Conservation (phyloP, 2,797 vertebrate genomes). For the Galaxias olidus region DNA sequence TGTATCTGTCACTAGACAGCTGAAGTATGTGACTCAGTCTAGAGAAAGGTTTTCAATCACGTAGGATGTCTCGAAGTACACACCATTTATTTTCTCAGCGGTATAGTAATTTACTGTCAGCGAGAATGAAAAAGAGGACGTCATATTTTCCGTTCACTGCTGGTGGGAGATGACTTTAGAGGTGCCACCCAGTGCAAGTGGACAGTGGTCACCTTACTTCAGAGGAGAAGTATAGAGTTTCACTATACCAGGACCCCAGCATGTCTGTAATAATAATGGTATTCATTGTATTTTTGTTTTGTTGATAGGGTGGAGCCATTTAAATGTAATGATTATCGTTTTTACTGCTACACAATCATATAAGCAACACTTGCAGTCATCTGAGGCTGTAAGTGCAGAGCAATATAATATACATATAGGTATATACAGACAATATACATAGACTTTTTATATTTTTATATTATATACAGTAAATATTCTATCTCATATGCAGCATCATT, state of each 20-base stretch:
- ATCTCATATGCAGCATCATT: too few species aligned
- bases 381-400: too few species aligned
- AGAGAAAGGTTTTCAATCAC: too few species aligned
- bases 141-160: conserved; percentile 38
- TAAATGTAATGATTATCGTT: too few species aligned
- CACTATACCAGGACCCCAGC: background rate
- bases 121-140: conserved; percentile 42
- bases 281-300: too few species aligned
- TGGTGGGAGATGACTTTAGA: conserved; percentile 23
- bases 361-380: too few species aligned
- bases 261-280: background rate
- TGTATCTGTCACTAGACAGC: too few species aligned
- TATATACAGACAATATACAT: background rate
- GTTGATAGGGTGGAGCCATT: too few species aligned
- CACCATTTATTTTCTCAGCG: conserved; percentile 31
- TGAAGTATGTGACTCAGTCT: too few species aligned
- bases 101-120: conserved; percentile 48
- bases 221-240: conserved; percentile 24
- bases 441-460: background rate
- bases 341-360: too few species aligned
- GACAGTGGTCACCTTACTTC: conserved; percentile 1
- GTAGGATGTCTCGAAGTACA: too few species aligned
- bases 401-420: background rate
- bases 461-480: too few species aligned
- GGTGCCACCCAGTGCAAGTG: conserved; percentile 2